Conservation (phyloP, 2,888 invertebrate genomes). For the Diarsia dahlii region DNA sequence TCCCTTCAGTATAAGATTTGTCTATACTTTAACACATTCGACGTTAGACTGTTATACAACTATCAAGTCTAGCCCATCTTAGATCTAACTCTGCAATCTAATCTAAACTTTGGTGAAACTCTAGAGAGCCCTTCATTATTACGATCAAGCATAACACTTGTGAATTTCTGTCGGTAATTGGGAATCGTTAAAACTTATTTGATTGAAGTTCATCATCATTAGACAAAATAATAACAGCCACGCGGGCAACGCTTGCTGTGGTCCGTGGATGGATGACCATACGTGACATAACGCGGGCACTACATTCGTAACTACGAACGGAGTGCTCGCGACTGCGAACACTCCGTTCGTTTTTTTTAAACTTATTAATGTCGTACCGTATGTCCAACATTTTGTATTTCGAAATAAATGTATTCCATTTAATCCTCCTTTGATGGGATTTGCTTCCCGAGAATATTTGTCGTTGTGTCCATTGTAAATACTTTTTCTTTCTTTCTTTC, state of each 20-base stretch:
- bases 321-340: no score
- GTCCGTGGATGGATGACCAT: not conserved
- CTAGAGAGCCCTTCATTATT: slow-evolving; percentile 23
- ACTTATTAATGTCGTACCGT: not conserved
- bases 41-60: slow-evolving; percentile 1
- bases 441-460: not conserved
- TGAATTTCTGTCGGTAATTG: slow-evolving; percentile 17
- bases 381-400: slow-evolving; percentile 8
- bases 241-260: not conserved
- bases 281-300: not conserved
- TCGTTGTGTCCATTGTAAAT: not conserved
- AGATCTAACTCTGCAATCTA: slow-evolving; percentile 36
- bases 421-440: slow-evolving; percentile 22
- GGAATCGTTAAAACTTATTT: slow-evolving; percentile 18
- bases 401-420: slow-evolving; percentile 6
- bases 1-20: not conserved
- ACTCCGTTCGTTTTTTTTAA: no score
- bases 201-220: not conserved
- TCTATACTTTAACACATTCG: slow-evolving; percentile 9
- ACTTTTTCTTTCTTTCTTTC: no score
- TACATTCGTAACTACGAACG: no score
- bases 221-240: not conserved
- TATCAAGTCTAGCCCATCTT: slow-evolving; percentile 17
- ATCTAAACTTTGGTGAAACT: slow-evolving; percentile 43
- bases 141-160: slow-evolving; percentile 15